phyloP scores from a whole-genome alignment of 2,113 vertebrate species.

The Alexandromys fortis region DNA sequence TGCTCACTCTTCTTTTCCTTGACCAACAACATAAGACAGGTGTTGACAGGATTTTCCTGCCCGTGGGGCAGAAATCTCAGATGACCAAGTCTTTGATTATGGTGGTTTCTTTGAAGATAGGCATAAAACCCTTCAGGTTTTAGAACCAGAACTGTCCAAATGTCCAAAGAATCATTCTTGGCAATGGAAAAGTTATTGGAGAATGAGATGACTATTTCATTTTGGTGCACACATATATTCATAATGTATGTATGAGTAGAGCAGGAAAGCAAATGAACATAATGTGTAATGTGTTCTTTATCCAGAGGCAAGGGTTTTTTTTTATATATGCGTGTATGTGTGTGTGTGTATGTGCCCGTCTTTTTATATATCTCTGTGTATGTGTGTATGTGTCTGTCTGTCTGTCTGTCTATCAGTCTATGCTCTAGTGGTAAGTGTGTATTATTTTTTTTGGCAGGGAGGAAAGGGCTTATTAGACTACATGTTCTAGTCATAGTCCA shows the following conservation, averaged over 20 bases:
- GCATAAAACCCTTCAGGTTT: conserved; percentile 35
- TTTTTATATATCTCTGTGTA: not conserved
- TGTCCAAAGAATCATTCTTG: conserved; percentile 17
- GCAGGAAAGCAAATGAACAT: not conserved
- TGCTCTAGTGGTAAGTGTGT: not conserved
- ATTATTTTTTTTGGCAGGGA: not conserved
- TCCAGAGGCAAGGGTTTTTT: not conserved
- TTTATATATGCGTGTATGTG: not conserved
- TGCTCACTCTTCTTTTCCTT: not conserved
- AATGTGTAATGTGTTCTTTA: not conserved
- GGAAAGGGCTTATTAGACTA: not conserved
- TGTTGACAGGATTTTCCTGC: not conserved
- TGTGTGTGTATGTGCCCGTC: no score
- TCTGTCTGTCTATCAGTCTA: not conserved
- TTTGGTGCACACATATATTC: not conserved
- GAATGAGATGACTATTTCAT: not conserved
- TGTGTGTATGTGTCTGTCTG: not conserved
- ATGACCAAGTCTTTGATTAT: conserved; percentile 51
- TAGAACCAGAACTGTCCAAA: conserved; percentile 21
- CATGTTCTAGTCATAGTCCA: not conserved
- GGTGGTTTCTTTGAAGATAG: conserved; percentile 55
- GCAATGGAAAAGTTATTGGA: conserved; percentile 20
- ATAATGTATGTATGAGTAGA: not conserved
- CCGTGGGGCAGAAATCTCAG: not conserved
- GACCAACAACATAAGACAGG: not conserved